Evolutionary conservation across 2,113 vertebrate genomes (phyloP), one percentile per base, ranked within the genome.

Genomic region (Pluvialis apricaria): DNA sequence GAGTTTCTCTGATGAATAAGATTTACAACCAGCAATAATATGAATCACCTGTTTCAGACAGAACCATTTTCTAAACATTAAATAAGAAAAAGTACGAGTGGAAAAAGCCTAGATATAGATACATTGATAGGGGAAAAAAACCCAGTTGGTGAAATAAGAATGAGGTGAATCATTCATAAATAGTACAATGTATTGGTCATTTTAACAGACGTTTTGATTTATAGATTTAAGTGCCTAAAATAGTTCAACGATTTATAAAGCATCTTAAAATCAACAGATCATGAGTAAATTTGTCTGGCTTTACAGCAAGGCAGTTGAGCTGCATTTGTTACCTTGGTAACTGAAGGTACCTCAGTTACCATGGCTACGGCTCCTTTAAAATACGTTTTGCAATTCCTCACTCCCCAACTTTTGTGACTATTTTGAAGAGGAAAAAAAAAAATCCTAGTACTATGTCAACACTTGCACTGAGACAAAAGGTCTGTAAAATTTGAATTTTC

Each of bases 241-340:
- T 98, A 98, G 95, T 84, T 94, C 86, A 87, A 93, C 61, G 96
- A 96, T 98, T 97, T 97, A 96, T 96, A 97, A 97, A 95, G 83
- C 73, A 94, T 97, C 90, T 96, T 95, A 96, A 93, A 97, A 97
- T 97, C 97, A 97, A 98, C 97, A 97, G 96, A 97, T 97, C 96
- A 79, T 96, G 94, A 98, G 97, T 97, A 97, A 96, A 97, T 96
- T 98, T 97, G 97, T 97, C 96, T 98, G 97, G 96, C 95, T 98
- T 96, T 97, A 94, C 92, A 97, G 97, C 91, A 95, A 97, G 97
- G 76, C 97, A 96, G 96, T 77, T 34, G 93, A 95, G 95, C 96
- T 96, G 96, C 85, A 95, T 91, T 90, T 91, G 98, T 98, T 98
- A 92, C 98, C 97, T 76, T 98, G 97, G 98, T 76, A 98, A 98